Evolutionary conservation across 2,113 vertebrate species (phyloP), one percentile per base, ranked within the genome.

Genomic region (Dryoscopus gambensis): DNA sequence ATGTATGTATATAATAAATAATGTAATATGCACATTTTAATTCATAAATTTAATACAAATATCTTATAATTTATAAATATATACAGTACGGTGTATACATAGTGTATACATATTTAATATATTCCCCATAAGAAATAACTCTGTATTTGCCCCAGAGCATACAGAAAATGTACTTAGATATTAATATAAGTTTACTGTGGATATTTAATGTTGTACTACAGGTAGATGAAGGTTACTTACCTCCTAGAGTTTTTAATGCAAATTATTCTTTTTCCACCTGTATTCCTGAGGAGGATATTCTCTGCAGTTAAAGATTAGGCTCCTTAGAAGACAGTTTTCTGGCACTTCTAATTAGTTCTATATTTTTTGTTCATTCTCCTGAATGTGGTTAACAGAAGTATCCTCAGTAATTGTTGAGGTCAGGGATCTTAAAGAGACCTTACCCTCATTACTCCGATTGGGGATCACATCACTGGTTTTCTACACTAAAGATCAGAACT

Each of bases 401-500:
- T 31, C 31, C 84, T 73, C 56, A 81, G 47, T 90, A 93, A 89
- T 31, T 42, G 47, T 10, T 87, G 40, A 91, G 76, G 74, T 87
- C 47, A 14, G 11, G 63, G 24, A 74, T 85, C 25, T 73, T 42
- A 59, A 8, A 37, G 62, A 82, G 18, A 87, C 57, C 31, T 79
- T 60, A 62, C 11, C 53, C 67, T 95, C 67, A 49, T 87, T 93
- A 85, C 12, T 71, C 20, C 11, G 85, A 76, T 68, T 31, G 27
- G 21, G 13, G 15, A 33, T 85, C 57, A 65, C 20, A 64, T 59
- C 49, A 56, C 30, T n/a, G 4, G 2, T 90, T 85, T 50, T 63
- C 40, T n/a, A 5, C 20, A 47, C 8, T 49, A 42, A 83, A 73
- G 44, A 90, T 39, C 35, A 78, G 55, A 56, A 60, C 5, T 37